Conservation (phyloP, 2,888 invertebrate species). For the Sesamia inferens region DNA sequence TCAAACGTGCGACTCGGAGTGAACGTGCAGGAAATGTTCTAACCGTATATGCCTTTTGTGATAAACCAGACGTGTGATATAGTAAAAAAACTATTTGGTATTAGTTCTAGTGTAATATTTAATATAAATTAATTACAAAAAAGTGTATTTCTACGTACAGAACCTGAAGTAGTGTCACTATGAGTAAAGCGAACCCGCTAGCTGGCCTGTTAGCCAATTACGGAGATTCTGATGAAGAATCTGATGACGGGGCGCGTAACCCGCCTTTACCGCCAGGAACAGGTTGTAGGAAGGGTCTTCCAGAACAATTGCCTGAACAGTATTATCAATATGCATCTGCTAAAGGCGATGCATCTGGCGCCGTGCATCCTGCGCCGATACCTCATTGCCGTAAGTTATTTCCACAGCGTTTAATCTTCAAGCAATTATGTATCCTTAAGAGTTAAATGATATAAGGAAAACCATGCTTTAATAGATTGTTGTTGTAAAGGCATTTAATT, state of each 20-base stretch:
- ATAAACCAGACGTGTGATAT: not conserved
- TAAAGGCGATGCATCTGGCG: constrained; percentile 56
- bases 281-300: constrained; percentile 13
- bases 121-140: not conserved
- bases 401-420: not conserved
- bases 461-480: constrained; percentile 1
- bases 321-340: constrained; percentile 27
- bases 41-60: not conserved
- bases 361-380: constrained; percentile 83
- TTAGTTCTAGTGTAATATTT: not conserved
- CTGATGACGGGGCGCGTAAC: constrained; percentile 70
- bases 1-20: constrained; percentile 38
- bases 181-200: constrained; percentile 85
- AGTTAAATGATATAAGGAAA: not conserved
- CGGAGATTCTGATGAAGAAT: constrained; percentile 85
- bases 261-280: constrained; percentile 29
- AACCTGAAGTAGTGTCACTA: constrained; percentile 50
- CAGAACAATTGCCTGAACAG: constrained; percentile 46
- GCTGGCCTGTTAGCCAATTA: constrained; percentile 82
- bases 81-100: not conserved
- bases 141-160: not conserved
- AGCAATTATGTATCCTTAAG: not conserved
- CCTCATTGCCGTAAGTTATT: constrained; percentile 83
- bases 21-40: constrained; percentile 32
- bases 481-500: not conserved